Evolutionary conservation across 2,797 vertebrate genomes (phyloP).

Genomic region (Antennarius maculatus): DNA sequence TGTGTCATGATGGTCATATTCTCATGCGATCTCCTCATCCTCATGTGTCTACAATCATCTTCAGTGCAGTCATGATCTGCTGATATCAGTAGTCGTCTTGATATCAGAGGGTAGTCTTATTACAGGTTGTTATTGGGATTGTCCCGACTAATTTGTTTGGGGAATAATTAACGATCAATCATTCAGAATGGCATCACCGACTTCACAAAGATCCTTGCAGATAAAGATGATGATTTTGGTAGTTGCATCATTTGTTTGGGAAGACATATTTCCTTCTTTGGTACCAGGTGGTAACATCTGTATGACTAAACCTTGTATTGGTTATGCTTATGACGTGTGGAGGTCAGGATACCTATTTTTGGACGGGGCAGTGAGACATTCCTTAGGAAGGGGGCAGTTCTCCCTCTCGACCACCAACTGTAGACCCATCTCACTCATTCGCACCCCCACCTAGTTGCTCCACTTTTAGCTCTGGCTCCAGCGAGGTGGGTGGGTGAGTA

Average conservation of each 20-base stretch:
- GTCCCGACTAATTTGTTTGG: too few species aligned
- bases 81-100: too few species aligned
- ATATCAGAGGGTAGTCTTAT: too few species aligned
- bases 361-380: constrained; percentile 35
- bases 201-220: too few species aligned
- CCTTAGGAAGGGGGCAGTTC: constrained; percentile 8
- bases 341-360: constrained; percentile 57
- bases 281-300: constrained; percentile 33
- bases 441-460: constrained; percentile 40
- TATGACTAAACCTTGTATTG: constrained; percentile 18
- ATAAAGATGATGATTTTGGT: not conserved
- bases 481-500: constrained; percentile 20
- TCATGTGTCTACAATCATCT: too few species aligned
- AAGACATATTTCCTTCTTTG: constrained; percentile 13
- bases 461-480: constrained; percentile 66
- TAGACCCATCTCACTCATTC: constrained; percentile 21
- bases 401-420: constrained; percentile 17
- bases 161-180: too few species aligned
- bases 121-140: too few species aligned
- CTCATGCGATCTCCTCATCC: too few species aligned
- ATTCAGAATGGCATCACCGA: too few species aligned
- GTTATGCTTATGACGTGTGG: constrained; percentile 23
- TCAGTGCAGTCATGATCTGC: too few species aligned
- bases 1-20: too few species aligned
- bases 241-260: not conserved